Evolutionary conservation across 2,888 invertebrate species (phyloP).

Genomic region (Biston stratarius): DNA sequence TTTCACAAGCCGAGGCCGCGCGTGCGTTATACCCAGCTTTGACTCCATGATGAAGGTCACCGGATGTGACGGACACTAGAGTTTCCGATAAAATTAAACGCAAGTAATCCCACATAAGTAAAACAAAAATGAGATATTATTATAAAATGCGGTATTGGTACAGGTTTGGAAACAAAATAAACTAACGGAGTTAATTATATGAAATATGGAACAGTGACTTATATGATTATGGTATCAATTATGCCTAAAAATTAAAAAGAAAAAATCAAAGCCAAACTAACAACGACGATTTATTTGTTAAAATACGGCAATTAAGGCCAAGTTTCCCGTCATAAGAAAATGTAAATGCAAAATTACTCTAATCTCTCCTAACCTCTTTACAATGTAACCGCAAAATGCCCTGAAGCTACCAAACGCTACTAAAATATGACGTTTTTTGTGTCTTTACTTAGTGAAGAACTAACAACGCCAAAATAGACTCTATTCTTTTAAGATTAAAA

Average conservation of each 20-base stretch:
- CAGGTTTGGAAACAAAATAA: too few species aligned
- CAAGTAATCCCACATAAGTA: too few species aligned
- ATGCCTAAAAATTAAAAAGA: too few species aligned
- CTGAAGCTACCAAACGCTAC: conserved; percentile 82
- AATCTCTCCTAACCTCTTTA: conserved; percentile 63
- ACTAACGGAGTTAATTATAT: too few species aligned
- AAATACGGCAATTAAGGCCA: neutral
- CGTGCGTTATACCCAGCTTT: too few species aligned
- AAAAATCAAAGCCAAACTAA: too few species aligned
- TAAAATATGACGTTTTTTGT: conserved; percentile 77
- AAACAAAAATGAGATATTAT: neutral
- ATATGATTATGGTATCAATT: too few species aligned
- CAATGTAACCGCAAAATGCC: conserved; percentile 77
- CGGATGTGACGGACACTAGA: too few species aligned
- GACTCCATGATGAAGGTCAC: too few species aligned
- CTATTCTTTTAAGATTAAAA: conserved; percentile 41
- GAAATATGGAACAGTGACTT: too few species aligned
- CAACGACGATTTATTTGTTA: neutral
- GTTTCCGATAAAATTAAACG: too few species aligned
- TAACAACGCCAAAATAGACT: conserved; percentile 42
- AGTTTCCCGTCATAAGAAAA: conserved; percentile 21
- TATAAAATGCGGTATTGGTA: neutral
- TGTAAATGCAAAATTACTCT: conserved; percentile 29
- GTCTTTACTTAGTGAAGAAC: conserved; percentile 56
- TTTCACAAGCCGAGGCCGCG: too few species aligned